Evolutionary conservation across 1,140 invertebrate species (phyloP), one percentile per base, ranked within the genome.

Genomic region (Danaus plexippus): DNA sequence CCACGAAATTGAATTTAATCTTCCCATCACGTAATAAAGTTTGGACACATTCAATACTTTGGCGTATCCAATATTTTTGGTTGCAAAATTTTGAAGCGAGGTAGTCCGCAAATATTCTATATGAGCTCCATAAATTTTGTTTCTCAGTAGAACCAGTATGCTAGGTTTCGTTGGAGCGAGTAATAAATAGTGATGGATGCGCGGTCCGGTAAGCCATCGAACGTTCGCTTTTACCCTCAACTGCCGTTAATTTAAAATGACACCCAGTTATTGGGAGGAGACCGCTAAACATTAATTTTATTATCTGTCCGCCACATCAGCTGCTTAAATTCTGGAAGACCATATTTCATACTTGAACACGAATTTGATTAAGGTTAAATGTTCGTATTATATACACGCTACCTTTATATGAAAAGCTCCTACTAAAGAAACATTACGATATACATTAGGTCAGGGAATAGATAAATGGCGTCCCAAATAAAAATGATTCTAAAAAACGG

Each of bases 401-500:
- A 12, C 44, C 44, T 13, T 45, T 43, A 47, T 48, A 43, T n/a
- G 11, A 32, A 22, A 4, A 46, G 52, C 32, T 32, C 22, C 22
- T 8, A 32, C 22, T 4, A 32, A 32, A 32, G 22, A 32, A 32
- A 32, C 22, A 32, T 32, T 32, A 32, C 22, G 22, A 32, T 32
- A 32, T 41, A 53, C 13, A 54, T 50, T 54, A 59, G 46, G 53
- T 42, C 46, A 18, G 43, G 43, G 48, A 74, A 49, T 47, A 60
- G 75, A 71, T 69, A 75, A 71, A 71, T 61, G 63, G 69, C 69
- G 63, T 69, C 45, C 61, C 51, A 64, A 63, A 71, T 73, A 76
- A 73, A 75, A 74, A 80, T 77, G 59, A 72, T 54, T 54, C 59
- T 62, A 64, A 75, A 75, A 82, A 79, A 76, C 73, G 73, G 73